Evolutionary conservation across 2,113 vertebrate genomes (phyloP).

Genomic region (Corapipo altera): DNA sequence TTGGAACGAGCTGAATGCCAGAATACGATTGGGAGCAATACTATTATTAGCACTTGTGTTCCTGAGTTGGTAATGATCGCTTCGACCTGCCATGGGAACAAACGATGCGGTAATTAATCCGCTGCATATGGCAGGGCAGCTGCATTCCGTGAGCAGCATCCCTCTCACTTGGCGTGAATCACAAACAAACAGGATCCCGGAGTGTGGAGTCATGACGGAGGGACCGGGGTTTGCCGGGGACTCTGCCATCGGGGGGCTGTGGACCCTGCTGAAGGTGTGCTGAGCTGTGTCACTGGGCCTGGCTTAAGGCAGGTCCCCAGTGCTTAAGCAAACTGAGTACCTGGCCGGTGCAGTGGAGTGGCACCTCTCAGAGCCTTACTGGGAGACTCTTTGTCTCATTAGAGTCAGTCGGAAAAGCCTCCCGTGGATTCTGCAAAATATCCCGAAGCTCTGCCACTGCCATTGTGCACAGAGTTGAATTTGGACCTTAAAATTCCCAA

Average conservation of each 20-base stretch:
- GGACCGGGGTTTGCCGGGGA: rapidly evolving
- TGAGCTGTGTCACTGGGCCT: rapidly evolving
- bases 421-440: background rate
- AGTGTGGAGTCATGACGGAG: background rate
- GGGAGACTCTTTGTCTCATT: rapidly evolving
- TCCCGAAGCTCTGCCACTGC: background rate
- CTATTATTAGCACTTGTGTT: background rate
- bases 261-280: background rate
- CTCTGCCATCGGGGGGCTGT: background rate
- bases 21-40: background rate
- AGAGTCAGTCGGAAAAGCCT: rapidly evolving
- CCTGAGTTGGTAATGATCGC: background rate
- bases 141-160: background rate
- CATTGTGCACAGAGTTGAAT: rapidly evolving
- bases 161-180: background rate
- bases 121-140: background rate
- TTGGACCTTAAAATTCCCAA: background rate
- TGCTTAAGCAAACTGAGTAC: background rate
- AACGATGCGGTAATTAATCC: background rate
- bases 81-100: background rate
- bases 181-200: background rate
- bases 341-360: background rate
- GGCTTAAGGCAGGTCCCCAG: background rate
- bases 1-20: background rate
- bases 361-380: background rate